These are phyloP conservation scores for Petrocephalus microphthalmus DNA, from an alignment of 2,113 vertebrate species.

Conservation along the genomic window DNA sequence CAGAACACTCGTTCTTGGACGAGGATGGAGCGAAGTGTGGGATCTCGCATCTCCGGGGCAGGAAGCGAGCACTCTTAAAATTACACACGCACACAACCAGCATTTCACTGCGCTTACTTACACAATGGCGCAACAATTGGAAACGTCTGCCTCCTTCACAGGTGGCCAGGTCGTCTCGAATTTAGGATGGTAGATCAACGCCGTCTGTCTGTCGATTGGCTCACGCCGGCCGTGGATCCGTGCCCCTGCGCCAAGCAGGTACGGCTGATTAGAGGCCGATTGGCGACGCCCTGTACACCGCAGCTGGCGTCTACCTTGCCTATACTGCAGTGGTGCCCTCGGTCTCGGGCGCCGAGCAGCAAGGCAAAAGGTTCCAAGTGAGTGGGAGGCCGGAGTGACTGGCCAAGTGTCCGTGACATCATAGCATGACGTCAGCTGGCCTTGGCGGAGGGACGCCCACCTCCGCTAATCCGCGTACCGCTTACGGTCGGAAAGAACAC, in stretches of 20 bases:
- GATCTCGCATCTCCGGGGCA: constrained; percentile 1
- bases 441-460: constrained; percentile 9
- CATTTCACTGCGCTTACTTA: neutral
- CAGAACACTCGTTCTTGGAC: neutral
- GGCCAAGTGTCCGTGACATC: constrained; percentile 26
- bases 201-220: neutral
- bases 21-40: neutral
- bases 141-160: constrained; percentile 1
- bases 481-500: constrained; percentile 9
- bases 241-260: neutral
- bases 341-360: neutral
- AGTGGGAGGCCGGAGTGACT: constrained; percentile 11
- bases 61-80: constrained; percentile 3
- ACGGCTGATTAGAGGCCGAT: neutral
- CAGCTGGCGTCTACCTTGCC: neutral
- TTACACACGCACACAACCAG: neutral
- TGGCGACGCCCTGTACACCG: too few species aligned
- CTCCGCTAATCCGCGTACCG: constrained; percentile 12
- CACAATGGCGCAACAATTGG: neutral
- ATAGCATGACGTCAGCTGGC: constrained; percentile 34
- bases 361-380: neutral
- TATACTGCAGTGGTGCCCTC: neutral
- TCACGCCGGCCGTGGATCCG: neutral
- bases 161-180: neutral
- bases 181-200: neutral